Evolutionary conservation across 2,797 vertebrate species (phyloP).

Genomic region (Eutrigla gurnardus): DNA sequence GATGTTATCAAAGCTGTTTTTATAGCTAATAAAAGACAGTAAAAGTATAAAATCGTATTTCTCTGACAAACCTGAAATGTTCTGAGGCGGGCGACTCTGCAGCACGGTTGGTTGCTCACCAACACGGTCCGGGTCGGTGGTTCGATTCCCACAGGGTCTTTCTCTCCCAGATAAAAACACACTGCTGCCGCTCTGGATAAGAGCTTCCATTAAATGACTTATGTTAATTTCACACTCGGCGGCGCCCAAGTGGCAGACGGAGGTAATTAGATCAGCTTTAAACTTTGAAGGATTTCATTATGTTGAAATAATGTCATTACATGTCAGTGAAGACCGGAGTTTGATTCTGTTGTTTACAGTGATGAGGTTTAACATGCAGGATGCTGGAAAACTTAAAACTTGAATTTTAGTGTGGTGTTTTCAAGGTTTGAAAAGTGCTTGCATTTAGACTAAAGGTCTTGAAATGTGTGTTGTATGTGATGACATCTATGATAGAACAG

Average conservation of each 20-base stretch:
- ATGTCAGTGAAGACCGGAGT: neutral
- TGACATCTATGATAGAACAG: too few relatives aligned
- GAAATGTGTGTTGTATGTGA: too few relatives aligned
- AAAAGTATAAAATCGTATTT: too few relatives aligned
- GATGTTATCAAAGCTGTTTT: too few relatives aligned
- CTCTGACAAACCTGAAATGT: neutral
- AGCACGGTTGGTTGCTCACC: too few relatives aligned
- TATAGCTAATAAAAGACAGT: too few relatives aligned
- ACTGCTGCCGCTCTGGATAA: neutral
- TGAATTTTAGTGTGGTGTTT: neutral
- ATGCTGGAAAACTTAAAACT: too few relatives aligned
- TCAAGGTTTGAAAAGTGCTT: too few relatives aligned
- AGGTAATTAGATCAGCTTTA: constrained; percentile 11
- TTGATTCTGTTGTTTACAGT: neutral
- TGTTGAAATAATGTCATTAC: constrained; percentile 12
- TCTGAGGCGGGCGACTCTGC: neutral
- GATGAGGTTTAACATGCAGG: too few relatives aligned
- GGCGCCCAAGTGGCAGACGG: constrained; percentile 4
- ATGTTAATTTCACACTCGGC: constrained; percentile 51
- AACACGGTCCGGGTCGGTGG: neutral
- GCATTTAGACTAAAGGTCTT: too few relatives aligned
- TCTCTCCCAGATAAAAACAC: constrained; percentile 1
- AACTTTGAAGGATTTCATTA: constrained; percentile 19
- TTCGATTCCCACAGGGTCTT: constrained; percentile 20
- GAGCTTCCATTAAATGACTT: constrained; percentile 21